Evolutionary conservation across 2,888 invertebrate species (phyloP).

Genomic region (Tipula confusa): DNA sequence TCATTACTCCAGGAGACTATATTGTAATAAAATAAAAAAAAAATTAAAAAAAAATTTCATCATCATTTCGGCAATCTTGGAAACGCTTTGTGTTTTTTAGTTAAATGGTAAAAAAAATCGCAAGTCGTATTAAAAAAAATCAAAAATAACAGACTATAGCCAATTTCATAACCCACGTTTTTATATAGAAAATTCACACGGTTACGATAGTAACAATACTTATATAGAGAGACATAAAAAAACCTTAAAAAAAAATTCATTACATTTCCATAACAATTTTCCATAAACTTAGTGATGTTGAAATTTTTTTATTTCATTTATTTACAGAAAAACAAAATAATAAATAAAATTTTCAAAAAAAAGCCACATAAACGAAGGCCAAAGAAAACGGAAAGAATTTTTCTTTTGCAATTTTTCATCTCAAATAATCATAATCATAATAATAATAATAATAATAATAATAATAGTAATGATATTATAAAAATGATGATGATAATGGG

Average conservation of each 20-base stretch:
- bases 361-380: not conserved
- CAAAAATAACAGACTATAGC: not conserved
- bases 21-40: too few relatives aligned
- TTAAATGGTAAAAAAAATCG: too few relatives aligned
- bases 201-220: not conserved
- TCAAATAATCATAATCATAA: not conserved
- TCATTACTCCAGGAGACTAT: too few relatives aligned
- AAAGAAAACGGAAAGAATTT: not conserved
- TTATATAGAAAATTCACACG: not conserved
- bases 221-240: not conserved
- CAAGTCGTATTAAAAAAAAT: too few relatives aligned
- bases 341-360: not conserved
- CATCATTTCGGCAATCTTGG: too few relatives aligned
- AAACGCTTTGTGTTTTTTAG: too few relatives aligned
- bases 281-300: not conserved
- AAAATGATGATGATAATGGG: not conserved
- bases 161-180: not conserved
- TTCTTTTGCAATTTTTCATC: not conserved
- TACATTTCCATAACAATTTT: not conserved
- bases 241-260: not conserved
- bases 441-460: not conserved
- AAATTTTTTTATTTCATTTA: not conserved
- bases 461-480: not conserved
- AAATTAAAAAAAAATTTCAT: too few relatives aligned
- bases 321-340: not conserved